Conservation (phyloP, 2,797 vertebrate genomes). For the Danio albolineatus region DNA sequence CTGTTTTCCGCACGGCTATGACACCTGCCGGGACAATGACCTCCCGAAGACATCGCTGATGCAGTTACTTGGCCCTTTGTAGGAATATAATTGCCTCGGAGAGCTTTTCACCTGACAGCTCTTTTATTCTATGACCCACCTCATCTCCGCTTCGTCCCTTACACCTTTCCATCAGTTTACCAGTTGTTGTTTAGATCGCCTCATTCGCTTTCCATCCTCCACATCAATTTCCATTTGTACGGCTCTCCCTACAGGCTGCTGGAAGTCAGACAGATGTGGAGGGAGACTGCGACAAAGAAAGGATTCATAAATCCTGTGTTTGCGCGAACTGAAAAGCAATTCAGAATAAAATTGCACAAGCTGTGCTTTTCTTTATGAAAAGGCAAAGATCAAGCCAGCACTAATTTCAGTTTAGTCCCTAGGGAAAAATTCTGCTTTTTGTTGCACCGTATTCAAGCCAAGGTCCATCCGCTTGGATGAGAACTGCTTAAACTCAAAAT, state of each 20-base stretch:
- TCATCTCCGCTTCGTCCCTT: slow-evolving; percentile 44
- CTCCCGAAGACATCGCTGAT: slow-evolving; percentile 18
- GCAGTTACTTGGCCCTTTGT: slow-evolving; percentile 41
- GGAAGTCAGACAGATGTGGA: slow-evolving; percentile 65
- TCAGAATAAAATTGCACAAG: slow-evolving; percentile 57
- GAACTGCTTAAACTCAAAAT: background rate
- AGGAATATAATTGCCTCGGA: slow-evolving; percentile 56
- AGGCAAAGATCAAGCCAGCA: background rate
- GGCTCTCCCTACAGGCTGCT: slow-evolving; percentile 48
- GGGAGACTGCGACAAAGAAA: slow-evolving; percentile 60
- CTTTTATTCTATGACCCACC: slow-evolving; percentile 19
- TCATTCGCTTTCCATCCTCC: slow-evolving; percentile 67
- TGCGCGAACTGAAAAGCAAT: slow-evolving; percentile 63
- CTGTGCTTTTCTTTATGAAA: slow-evolving; percentile 24
- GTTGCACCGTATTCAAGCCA: slow-evolving; percentile 1
- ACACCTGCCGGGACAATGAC: slow-evolving; percentile 22
- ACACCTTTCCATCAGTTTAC: slow-evolving; percentile 67
- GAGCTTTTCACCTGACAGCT: slow-evolving; percentile 51
- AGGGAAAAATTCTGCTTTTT: background rate
- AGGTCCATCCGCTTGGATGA: background rate
- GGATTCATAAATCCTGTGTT: slow-evolving; percentile 68
- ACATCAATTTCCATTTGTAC: slow-evolving; percentile 73
- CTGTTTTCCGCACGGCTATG: slow-evolving; percentile 13
- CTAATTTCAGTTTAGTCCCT: slow-evolving; percentile 6
- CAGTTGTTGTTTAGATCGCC: slow-evolving; percentile 62